Conservation (phyloP, 92 coral and sea anemone species). For the Zoanthus sociatus region DNA sequence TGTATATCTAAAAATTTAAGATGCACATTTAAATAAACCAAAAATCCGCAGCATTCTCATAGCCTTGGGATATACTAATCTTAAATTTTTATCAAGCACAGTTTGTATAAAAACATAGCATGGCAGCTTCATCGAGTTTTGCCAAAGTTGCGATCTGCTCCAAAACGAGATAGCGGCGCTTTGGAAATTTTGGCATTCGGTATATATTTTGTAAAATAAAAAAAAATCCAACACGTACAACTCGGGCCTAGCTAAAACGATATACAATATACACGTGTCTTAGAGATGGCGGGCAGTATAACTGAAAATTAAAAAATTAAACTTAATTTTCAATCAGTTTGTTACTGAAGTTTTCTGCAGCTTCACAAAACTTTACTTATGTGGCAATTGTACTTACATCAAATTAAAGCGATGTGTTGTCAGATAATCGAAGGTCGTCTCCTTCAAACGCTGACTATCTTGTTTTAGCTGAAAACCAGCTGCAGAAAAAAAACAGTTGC, state of each 20-base stretch:
- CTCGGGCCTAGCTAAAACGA: background rate
- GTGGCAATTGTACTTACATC: conserved; percentile 14
- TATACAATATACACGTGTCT: background rate
- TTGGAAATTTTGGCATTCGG: background rate
- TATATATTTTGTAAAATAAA: background rate
- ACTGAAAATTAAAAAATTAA: too few species aligned
- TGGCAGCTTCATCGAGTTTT: background rate
- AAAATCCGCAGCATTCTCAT: too few species aligned
- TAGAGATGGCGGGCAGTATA: too few species aligned
- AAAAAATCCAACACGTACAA: background rate
- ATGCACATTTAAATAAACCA: too few species aligned
- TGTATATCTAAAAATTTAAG: too few species aligned
- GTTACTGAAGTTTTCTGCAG: background rate
- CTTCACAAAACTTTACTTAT: background rate
- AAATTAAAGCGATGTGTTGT: conserved; percentile 16
- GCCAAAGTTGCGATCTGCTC: too few species aligned
- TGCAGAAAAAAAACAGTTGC: conserved; percentile 40
- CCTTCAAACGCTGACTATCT: background rate
- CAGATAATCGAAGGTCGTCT: conserved; percentile 20
- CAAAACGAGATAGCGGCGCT: background rate
- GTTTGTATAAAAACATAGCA: background rate
- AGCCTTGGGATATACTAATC: too few species aligned
- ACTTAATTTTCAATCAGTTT: background rate
- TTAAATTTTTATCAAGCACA: background rate
- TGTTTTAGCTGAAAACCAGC: conserved; percentile 25